These are phyloP conservation scores for Casuarius casuarius DNA, from an alignment of 2,113 vertebrate species.

Conservation along the genomic window DNA sequence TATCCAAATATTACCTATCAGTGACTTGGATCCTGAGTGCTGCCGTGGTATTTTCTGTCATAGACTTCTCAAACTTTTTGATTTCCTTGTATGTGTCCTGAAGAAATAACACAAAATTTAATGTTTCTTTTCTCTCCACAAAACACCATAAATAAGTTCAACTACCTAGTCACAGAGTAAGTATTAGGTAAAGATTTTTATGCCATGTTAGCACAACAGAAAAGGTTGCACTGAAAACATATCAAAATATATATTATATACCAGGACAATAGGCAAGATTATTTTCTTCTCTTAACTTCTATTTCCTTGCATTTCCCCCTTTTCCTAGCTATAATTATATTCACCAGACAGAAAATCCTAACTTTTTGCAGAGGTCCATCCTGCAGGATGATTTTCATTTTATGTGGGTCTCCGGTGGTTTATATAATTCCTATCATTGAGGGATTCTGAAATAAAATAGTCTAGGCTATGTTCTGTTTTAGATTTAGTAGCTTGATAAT, in stretches of 20 bases:
- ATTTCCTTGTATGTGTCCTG: slow-evolving; percentile 86
- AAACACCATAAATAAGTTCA: not conserved
- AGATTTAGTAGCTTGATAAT: not conserved
- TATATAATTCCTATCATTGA: not conserved
- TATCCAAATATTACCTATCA: slow-evolving; percentile 67
- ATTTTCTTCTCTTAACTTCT: not conserved
- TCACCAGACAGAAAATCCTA: not conserved
- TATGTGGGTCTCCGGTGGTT: not conserved
- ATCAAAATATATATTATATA: not conserved
- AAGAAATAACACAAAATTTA: slow-evolving; percentile 35
- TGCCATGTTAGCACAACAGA: not conserved
- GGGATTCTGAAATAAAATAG: not conserved
- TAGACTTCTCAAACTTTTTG: slow-evolving; percentile 85
- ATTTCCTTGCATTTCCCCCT: not conserved
- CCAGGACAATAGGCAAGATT: not conserved
- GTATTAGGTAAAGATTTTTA: not conserved
- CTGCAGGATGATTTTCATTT: not conserved
- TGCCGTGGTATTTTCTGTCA: slow-evolving; percentile 63
- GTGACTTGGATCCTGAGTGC: slow-evolving; percentile 15
- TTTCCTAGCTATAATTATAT: not conserved
- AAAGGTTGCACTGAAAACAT: not conserved
- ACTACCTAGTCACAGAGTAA: not conserved
- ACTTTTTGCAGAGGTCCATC: not conserved
- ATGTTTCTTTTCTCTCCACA: not conserved
- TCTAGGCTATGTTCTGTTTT: not conserved